Evolutionary conservation across 2,113 vertebrate genomes (phyloP), one percentile per base, ranked within the genome.

Genomic region (Percopsis transmontana): DNA sequence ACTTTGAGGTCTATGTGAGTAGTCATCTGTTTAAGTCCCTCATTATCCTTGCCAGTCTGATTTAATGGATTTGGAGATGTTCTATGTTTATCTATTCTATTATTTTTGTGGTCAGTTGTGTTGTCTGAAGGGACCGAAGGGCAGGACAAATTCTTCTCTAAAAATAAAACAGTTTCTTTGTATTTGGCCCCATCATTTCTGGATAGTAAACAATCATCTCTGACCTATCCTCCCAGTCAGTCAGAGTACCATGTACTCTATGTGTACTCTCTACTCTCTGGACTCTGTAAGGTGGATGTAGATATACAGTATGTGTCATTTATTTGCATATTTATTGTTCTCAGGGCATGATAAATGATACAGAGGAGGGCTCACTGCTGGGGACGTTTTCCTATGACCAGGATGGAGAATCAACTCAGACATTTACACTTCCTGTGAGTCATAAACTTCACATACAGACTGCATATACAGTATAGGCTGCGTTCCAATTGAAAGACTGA

Each of bases 1-100:
- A 96, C 81, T 97, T 99, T 0, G 79, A 92, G 19, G 86, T 99
- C 70, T 96, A 95, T 0, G 97, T 99, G 90, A 96, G 97, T 94
- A 2, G 0, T 47, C 20, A 19, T 20, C 5, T 33, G 27, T 33
- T 33, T 33, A 33, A 33, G 8, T 33, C 27, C 27, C 5, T 33
- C 27, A 33, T n/a, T n/a, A n/a, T n/a, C 27, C 27, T 6, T 33
- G 27, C 27, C 27, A 33, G 5, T 33, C 5, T 33, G 27, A 33
- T 33, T 33, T 4, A 7, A 7, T 33, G 27, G 27, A 33, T 33
- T 4, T 33, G 27, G 27, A 27, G 5, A 33, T 33, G 5, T 33
- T 33, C 27, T 33, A 33, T 33, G n/a, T n/a, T n/a, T 33, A 33
- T 33, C 5, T 33, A 33, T 33, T 33, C 1, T 33, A 33, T 33